Percentiles rank a stretch among this genome's conserved stretches.
These are phyloP conservation scores for Hylomyscus alleni DNA, from an alignment of 2,797 vertebrate species.

Conservation along the genomic window DNA sequence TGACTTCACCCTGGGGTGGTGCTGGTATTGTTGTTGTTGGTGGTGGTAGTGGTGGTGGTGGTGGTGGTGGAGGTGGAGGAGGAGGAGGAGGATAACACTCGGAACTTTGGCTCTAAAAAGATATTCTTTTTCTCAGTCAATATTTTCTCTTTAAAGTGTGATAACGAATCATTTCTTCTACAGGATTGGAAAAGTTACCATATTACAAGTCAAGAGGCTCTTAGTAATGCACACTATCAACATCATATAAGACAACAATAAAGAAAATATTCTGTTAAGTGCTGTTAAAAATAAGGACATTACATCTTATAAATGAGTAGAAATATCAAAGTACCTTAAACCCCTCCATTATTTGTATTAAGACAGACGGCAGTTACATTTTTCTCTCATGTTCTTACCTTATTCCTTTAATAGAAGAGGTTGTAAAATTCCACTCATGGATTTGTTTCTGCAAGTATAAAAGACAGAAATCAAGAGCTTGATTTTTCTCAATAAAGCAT, in stretches of 20 bases:
- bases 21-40: neutral
- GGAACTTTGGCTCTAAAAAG: constrained; percentile 33
- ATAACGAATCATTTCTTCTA: neutral
- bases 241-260: neutral
- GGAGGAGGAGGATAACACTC: neutral
- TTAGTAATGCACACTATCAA: neutral
- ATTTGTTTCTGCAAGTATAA: constrained; percentile 93
- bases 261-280: constrained; percentile 15
- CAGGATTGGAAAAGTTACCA: constrained; percentile 35
- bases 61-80: no score
- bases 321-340: constrained; percentile 41
- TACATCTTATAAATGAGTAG: constrained; percentile 25
- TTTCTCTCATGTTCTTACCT: constrained; percentile 90
- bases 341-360: constrained; percentile 41
- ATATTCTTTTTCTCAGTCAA: constrained; percentile 48
- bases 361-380: constrained; percentile 46
- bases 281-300: constrained; percentile 56
- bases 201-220: neutral
- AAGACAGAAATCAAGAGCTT: constrained; percentile 71
- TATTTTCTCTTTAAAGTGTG: neutral
- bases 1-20: neutral
- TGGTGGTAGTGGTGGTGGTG: no score
- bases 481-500: constrained; percentile 40
- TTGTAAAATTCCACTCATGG: constrained; percentile 98
- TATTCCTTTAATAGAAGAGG: constrained; percentile 96